These are phyloP conservation scores for Drosophila prosaltans DNA, from an alignment of 1,140 invertebrate species.

Conservation along the genomic window DNA sequence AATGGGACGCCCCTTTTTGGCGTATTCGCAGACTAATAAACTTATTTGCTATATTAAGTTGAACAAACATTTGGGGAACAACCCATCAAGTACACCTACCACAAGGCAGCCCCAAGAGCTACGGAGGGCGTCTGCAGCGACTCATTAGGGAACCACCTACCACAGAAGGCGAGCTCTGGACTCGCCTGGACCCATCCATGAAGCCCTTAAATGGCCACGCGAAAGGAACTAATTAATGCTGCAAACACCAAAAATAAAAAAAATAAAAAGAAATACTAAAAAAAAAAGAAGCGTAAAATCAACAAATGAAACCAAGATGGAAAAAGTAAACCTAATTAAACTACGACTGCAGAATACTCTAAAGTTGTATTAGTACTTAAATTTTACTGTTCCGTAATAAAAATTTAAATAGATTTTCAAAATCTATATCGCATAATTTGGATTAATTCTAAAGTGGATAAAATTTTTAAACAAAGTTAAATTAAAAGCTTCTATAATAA, in stretches of 20 bases:
- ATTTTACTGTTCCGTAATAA: too few species aligned
- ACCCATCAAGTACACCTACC: conserved; percentile 70
- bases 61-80: conserved; percentile 60
- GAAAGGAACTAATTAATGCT: conserved; percentile 76
- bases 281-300: conserved; percentile 37
- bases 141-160: conserved; percentile 77
- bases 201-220: conserved; percentile 59
- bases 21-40: conserved; percentile 63
- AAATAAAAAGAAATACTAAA: conserved; percentile 2
- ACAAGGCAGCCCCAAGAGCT: neutral
- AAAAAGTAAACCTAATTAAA: neutral
- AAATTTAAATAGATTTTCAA: too few species aligned
- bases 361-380: too few species aligned
- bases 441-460: too few species aligned
- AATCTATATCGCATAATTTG: too few species aligned
- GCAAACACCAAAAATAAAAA: conserved; percentile 45
- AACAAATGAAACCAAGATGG: conserved; percentile 66
- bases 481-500: too few species aligned
- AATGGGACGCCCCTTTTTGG: conserved; percentile 43
- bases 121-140: conserved; percentile 64
- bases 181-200: conserved; percentile 15
- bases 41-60: conserved; percentile 73
- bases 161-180: conserved; percentile 13
- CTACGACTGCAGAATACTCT: conserved; percentile 33
- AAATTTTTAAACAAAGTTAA: too few species aligned